Evolutionary conservation across 2,797 vertebrate genomes (phyloP), one percentile per base, ranked within the genome.

Genomic region (Rhodeus uyekii): DNA sequence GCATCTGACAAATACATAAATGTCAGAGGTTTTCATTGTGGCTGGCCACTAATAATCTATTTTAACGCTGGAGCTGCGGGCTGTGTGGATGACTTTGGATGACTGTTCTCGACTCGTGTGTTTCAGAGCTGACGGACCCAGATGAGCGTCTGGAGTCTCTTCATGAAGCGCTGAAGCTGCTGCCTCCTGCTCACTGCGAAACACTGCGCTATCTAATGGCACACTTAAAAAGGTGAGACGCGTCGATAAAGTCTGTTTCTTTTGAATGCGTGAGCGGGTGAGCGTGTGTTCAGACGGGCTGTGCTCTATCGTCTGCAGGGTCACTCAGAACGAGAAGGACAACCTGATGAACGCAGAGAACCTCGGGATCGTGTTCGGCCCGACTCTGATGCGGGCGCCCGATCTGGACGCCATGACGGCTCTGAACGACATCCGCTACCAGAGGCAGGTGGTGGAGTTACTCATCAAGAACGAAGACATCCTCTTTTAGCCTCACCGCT

Each of bases 301-400:
- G 9, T 2, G 7, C 16, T 19, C 8, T 58, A 0, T 27, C n/a
- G 67, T 85, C 86, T 80, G 0, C 94, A 99, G 98, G 93, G 97
- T 99, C 85, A 97, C 97, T 0, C 96, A 97, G 83, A 95, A 99
- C 8, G 97, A 98, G 85, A 97, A 99, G 86, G 96, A 97, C 87
- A 99, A 99, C 89, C 94, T 98, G 84, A 99, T 99, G 98, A 99
- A 95, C 7, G 97, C 97, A 0, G 98, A 99, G 91, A 99, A 99
- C 91, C 96, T 99, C 24, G 98, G 96, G 85, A 99, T 99, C 1
- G 94, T 99, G 60, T 99, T 99, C 24, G 98, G 98, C 60, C 98
- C 98, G 71, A 99, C 98, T 61, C 95, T 99, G 3, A 99, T 99
- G 98, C 95, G 97, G 0, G 96, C 96, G 0, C 97, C 97, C 0